phyloP scores from a whole-genome alignment of 2,113 vertebrate species.

The Otus sunia region DNA sequence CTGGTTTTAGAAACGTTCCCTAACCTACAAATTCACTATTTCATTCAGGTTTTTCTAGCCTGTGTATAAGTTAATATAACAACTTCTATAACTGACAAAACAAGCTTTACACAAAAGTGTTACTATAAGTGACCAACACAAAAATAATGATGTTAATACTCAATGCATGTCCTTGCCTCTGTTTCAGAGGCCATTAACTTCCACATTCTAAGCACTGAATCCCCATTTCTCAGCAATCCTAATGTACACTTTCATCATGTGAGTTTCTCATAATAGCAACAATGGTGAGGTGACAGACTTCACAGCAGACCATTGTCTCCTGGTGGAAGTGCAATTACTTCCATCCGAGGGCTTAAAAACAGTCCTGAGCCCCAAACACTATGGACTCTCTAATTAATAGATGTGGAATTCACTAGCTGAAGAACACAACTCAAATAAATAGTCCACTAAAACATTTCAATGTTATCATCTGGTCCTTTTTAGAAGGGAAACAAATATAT shows the following conservation, averaged over 20 bases:
- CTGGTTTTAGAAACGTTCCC: neutral
- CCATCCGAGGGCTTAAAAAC: neutral
- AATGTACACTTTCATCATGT: rapidly evolving
- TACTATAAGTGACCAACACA: neutral
- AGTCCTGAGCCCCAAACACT: neutral
- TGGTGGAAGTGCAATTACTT: neutral
- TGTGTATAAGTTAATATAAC: neutral
- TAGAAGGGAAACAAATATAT: neutral
- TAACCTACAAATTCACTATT: neutral
- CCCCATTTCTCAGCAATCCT: neutral
- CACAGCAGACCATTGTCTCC: neutral
- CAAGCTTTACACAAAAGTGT: neutral
- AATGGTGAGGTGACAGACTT: neutral
- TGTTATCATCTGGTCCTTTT: neutral
- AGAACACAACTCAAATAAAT: neutral
- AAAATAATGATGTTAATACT: neutral
- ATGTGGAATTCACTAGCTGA: neutral
- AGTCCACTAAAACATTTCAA: neutral
- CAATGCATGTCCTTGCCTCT: neutral
- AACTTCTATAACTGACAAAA: neutral
- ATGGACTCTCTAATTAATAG: neutral
- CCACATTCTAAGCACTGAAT: neutral
- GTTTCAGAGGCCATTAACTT: neutral
- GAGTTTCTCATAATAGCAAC: neutral
- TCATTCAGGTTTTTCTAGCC: neutral